Evolutionary conservation across 2,888 invertebrate species (phyloP), one percentile per base, ranked within the genome.

Genomic region (Operophtera brumata): DNA sequence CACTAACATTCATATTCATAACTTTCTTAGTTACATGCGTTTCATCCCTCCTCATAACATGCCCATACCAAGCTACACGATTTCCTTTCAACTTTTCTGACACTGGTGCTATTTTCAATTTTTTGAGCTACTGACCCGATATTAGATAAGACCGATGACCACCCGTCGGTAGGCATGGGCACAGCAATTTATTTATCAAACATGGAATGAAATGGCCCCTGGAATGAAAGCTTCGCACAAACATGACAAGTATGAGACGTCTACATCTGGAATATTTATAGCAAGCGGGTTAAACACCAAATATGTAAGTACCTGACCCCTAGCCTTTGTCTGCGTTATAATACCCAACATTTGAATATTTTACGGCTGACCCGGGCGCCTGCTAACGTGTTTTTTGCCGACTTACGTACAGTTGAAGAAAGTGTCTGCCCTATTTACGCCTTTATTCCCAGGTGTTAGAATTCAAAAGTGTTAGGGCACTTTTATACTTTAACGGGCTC

Each of bases 311-410:
- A 62, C 51, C 57, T 62, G 64, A 66, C 62, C 63, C 62, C 39
- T 47, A 47, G 51, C 60, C 62, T 69, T 71, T 70, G 73, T 71
- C 62, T 66, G 59, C 54, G 57, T 71, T 78, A 75, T 79, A 77
- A 71, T 74, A 66, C 68, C 67, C 70, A 60, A 66, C 69, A 75
- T 82, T 78, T 80, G 78, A 82, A 82, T 82, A 80, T 77, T 80
- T 80, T 76, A 75, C 69, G 62, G 69, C 64, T 62, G 66, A 61
- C 73, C 70, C 66, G 57, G 63, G 67, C 65, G 61, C 71, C 71
- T 63, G 66, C 62, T 68, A 69, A 75, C 70, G 66, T 69, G 65
- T 73, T 73, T 77, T 75, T 71, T 66, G 59, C 59, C 58, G 52
- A 55, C 51, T 59, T 55, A 42, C 52, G 55, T 59, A 55, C 59